Evolutionary conservation across 2,888 invertebrate genomes (phyloP).

Genomic region (Phytoseiulus persimilis): DNA sequence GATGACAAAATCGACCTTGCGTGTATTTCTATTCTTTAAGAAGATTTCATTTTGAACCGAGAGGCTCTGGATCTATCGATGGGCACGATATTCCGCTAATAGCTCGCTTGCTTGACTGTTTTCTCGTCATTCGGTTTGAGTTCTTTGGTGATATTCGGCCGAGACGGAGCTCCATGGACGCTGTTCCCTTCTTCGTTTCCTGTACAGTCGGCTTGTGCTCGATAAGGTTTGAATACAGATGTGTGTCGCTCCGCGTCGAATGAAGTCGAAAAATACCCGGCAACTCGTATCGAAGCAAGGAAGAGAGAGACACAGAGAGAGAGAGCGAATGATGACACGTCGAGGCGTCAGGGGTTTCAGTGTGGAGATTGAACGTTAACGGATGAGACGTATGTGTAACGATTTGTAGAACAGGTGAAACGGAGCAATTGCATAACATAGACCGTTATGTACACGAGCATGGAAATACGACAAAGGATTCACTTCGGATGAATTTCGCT

Average conservation of each 20-base stretch:
- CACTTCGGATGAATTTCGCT: too few species aligned
- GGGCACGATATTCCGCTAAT: background rate
- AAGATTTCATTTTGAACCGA: background rate
- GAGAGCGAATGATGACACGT: background rate
- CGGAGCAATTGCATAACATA: background rate
- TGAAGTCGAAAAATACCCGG: background rate
- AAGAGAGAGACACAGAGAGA: background rate
- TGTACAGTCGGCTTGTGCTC: too few species aligned
- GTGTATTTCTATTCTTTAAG: background rate
- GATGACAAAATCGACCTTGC: background rate
- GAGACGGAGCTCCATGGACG: too few species aligned
- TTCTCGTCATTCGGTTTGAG: too few species aligned
- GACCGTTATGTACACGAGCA: background rate
- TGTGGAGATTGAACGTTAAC: too few species aligned
- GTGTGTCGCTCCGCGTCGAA: background rate
- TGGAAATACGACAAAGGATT: background rate
- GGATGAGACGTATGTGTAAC: background rate
- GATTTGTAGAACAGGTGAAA: background rate
- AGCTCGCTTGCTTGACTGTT: background rate
- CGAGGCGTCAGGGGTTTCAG: background rate
- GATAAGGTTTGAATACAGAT: background rate
- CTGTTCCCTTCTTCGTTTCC: too few species aligned
- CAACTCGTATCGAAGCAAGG: background rate
- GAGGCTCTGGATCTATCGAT: background rate
- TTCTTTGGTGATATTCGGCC: too few species aligned